Evolutionary conservation across 2,797 vertebrate species (phyloP).

Genomic region (Macroramphosus scolopax): DNA sequence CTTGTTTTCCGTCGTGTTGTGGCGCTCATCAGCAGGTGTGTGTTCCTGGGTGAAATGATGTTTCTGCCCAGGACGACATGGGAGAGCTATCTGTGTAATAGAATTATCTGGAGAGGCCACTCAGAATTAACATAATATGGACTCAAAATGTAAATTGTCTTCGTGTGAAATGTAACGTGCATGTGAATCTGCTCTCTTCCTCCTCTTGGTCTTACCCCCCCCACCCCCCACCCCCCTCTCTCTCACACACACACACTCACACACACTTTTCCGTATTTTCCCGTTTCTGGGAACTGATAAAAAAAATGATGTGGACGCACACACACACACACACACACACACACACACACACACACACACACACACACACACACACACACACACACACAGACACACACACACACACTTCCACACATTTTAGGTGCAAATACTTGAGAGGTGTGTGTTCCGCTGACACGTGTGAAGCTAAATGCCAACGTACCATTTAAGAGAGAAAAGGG

Average conservation of each 20-base stretch:
- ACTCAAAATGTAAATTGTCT: conserved; percentile 74
- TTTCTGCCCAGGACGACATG: conserved; percentile 63
- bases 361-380: too few relatives aligned
- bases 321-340: conserved; percentile 37
- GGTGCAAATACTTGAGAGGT: conserved; percentile 78
- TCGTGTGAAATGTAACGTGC: conserved; percentile 63
- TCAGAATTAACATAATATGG: conserved; percentile 77
- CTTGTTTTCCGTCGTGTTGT: conserved; percentile 55
- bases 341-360: too few relatives aligned
- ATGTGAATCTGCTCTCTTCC: conserved; percentile 57
- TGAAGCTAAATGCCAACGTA: conserved; percentile 87
- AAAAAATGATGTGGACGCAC: conserved; percentile 31
- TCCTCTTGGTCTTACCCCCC: conserved; percentile 48
- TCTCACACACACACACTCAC: conserved; percentile 3
- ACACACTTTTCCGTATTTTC: conserved; percentile 38
- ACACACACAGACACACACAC: conserved; percentile 43
- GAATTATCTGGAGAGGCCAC: conserved; percentile 76
- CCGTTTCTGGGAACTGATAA: conserved; percentile 55
- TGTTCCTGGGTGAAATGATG: conserved; percentile 61
- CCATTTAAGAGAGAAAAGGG: conserved; percentile 86
- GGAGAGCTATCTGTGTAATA: conserved; percentile 72
- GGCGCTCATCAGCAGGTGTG: conserved; percentile 58
- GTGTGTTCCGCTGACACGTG: conserved; percentile 81
- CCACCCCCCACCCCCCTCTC: conserved; percentile 8
- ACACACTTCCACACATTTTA: conserved; percentile 67